Conservation (phyloP, 2,113 vertebrate species). For the Danio rerio region DNA sequence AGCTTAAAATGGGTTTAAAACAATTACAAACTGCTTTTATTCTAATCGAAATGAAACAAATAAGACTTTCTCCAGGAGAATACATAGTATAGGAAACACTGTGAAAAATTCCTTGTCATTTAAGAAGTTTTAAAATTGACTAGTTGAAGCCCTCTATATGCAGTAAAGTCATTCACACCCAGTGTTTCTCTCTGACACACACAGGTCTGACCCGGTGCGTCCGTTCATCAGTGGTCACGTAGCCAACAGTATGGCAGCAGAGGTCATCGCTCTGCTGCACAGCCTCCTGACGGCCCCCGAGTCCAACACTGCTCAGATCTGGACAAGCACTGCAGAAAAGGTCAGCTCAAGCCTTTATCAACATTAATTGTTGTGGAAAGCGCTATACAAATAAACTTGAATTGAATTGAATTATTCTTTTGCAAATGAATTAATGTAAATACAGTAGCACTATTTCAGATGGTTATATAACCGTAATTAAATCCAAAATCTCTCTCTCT, state of each 20-base stretch:
- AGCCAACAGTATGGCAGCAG: conserved; percentile 98
- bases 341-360: conserved; percentile 62
- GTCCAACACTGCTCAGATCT: conserved; percentile 96
- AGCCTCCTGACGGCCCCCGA: conserved; percentile 95
- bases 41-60: too few relatives aligned
- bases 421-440: too few relatives aligned
- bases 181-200: not conserved
- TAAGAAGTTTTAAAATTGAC: too few relatives aligned
- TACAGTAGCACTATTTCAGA: too few relatives aligned
- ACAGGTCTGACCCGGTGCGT: conserved; percentile 91
- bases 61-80: too few relatives aligned
- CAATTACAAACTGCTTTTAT: too few relatives aligned
- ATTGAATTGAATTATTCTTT: not conserved
- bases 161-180: too few relatives aligned
- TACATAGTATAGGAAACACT: too few relatives aligned
- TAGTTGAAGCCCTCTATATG: too few relatives aligned
- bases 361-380: not conserved
- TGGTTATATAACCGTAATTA: too few relatives aligned
- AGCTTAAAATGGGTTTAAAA: too few relatives aligned
- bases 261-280: conserved; percentile 95
- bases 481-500: not conserved
- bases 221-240: conserved; percentile 98
- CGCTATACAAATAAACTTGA: not conserved
- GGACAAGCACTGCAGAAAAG: conserved; percentile 97
- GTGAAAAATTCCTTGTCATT: too few relatives aligned